Conservation (phyloP, 2,113 vertebrate genomes). For the Ranitomeya imitator region DNA sequence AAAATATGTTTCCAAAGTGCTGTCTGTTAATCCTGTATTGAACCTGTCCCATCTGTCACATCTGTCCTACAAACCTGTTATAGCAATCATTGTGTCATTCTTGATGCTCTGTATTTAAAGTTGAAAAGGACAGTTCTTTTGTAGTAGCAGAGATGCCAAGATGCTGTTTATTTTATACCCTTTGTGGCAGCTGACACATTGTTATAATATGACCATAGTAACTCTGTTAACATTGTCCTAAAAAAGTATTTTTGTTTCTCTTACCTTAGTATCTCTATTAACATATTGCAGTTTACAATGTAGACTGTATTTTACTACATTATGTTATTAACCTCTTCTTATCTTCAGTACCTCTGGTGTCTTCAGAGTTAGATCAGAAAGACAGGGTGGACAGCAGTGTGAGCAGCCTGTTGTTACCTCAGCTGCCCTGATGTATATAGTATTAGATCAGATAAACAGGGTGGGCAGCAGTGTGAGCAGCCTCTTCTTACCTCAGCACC, state of each 20-base stretch:
- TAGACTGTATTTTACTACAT: not conserved
- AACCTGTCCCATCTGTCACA: not conserved
- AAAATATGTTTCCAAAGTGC: slow-evolving; percentile 40
- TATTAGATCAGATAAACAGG: too few relatives aligned
- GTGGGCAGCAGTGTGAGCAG: too few relatives aligned
- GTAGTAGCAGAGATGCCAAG: slow-evolving; percentile 1
- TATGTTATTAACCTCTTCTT: not conserved
- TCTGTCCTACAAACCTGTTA: slow-evolving; percentile 25
- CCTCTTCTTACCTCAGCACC: too few relatives aligned
- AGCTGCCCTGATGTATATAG: too few relatives aligned
- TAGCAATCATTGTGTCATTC: slow-evolving; percentile 21
- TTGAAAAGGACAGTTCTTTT: slow-evolving; percentile 11
- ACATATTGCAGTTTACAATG: not conserved
- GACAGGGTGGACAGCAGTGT: too few relatives aligned
- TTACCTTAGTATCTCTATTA: not conserved
- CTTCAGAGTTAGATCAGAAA: too few relatives aligned
- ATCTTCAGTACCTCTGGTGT: too few relatives aligned
- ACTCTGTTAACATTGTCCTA: not conserved
- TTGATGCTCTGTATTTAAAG: slow-evolving; percentile 16
- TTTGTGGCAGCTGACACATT: not conserved
- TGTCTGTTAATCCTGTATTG: slow-evolving; percentile 21
- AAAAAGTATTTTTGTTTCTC: not conserved
- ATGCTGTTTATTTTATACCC: not conserved
- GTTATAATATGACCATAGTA: not conserved
- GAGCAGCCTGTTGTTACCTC: too few relatives aligned